These are phyloP conservation scores for Lepisosteus oculatus DNA, from an alignment of 2,113 vertebrate genomes.

Conservation along the genomic window DNA sequence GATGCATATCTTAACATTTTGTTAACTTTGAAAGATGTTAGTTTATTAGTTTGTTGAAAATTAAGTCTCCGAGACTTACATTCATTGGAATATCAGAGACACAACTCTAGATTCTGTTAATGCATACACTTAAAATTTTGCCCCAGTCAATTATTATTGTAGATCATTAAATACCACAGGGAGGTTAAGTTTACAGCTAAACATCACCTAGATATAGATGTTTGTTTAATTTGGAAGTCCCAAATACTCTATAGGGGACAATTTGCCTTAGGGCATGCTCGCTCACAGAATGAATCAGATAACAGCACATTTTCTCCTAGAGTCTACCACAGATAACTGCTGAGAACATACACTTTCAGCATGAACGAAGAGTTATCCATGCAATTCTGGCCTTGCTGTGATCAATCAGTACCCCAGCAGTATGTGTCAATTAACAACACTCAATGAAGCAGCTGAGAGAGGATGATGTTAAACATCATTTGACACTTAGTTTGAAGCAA, in stretches of 20 bases:
- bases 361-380: conserved; percentile 58
- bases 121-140: too few species aligned
- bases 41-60: too few species aligned
- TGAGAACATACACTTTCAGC: conserved; percentile 58
- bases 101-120: too few species aligned
- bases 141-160: too few species aligned
- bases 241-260: not conserved
- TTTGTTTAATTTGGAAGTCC: not conserved
- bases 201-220: not conserved
- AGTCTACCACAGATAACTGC: not conserved
- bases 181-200: not conserved
- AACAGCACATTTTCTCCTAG: not conserved
- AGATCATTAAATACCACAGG: too few species aligned
- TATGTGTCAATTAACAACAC: conserved; percentile 67
- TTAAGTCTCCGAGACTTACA: too few species aligned
- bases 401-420: conserved; percentile 64
- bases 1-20: too few species aligned
- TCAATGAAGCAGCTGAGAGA: conserved; percentile 33
- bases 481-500: conserved; percentile 41
- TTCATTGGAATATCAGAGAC: too few species aligned
- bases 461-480: conserved; percentile 58
- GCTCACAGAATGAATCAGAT: not conserved
- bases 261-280: not conserved
- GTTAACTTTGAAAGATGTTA: too few species aligned
- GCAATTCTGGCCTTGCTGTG: conserved; percentile 60